Evolutionary conservation across 1,140 invertebrate species (phyloP), one percentile per base, ranked within the genome.

Genomic region (Achatina immaculata): DNA sequence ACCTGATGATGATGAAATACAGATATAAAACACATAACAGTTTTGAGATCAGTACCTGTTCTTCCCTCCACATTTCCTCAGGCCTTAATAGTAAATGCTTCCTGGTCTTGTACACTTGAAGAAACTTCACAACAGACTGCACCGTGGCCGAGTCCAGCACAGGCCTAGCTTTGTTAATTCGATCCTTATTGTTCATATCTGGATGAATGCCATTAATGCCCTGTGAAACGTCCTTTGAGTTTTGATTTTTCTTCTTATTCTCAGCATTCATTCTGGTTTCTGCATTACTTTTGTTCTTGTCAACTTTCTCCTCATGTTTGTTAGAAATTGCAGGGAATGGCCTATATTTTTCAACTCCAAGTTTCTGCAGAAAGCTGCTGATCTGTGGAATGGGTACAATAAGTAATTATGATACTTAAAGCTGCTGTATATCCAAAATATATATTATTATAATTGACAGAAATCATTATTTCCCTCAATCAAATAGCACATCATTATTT

Each of bases 41-140:
- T 48, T 62, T 16, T 62, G 7, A 4, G 4, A 62, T 36, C 16
- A 0, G 11, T 45, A 81, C 72, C 69, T 81, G 38, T 42, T 87
- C 81, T 69, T 86, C 86, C 43, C 85, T 81, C 84, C 86, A 88
- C 28, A 68, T 80, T 36, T 86, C 83, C 7, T 83, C 88, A 34
- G 86, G 78, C 81, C 88, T 89, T 16, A 89, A 31, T 38, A 90
- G 45, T 7, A 88, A 73, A 66, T 86, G 81, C 38, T 85, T 85
- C 16, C 86, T 80, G 16, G 83, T 69, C 78, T 82, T 77, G 72
- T 87, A 86, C 7, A 71, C 42, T 31, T 77, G 34, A 0, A 85
- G 82, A 58, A 87, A 84, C 48, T 83, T 74, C 42, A 72, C 28
- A 0, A 77, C 45, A 51, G 73, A 58, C 48, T 78, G 62, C 24